phyloP scores from a whole-genome alignment of 2,113 vertebrate species.

The Esox niger region DNA sequence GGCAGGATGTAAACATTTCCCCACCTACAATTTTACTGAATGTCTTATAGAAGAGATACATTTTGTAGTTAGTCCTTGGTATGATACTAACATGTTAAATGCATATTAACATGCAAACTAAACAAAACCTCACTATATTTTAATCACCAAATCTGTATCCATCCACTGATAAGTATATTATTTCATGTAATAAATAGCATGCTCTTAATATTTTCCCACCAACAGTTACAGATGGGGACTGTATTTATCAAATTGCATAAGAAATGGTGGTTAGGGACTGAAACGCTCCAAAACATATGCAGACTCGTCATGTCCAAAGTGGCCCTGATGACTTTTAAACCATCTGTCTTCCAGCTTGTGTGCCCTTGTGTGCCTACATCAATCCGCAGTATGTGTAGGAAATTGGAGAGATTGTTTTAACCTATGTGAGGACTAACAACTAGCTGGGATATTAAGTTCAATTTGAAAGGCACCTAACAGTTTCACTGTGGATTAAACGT shows the following conservation, averaged over 20 bases:
- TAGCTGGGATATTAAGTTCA: no score
- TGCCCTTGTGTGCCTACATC: slow-evolving; percentile 45
- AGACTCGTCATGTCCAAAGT: slow-evolving; percentile 54
- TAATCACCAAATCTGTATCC: no score
- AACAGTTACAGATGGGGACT: slow-evolving; percentile 53
- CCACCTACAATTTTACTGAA: background rate
- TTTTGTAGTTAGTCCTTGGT: background rate
- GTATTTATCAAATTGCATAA: slow-evolving; percentile 41
- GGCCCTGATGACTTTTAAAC: slow-evolving; percentile 61
- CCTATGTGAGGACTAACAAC: background rate
- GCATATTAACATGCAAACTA: no score
- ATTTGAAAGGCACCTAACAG: no score
- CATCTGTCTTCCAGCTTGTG: slow-evolving; percentile 63
- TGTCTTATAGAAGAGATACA: background rate
- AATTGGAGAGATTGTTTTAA: slow-evolving; percentile 29
- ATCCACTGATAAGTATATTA: background rate
- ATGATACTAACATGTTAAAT: background rate
- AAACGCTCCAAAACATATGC: slow-evolving; percentile 58
- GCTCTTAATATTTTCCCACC: background rate
- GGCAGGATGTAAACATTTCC: background rate
- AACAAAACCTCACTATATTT: no score
- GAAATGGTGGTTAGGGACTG: slow-evolving; percentile 8
- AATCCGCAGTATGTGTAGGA: slow-evolving; percentile 47
- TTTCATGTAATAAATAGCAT: slow-evolving; percentile 43
- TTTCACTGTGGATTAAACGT: no score